These are phyloP conservation scores for Anolis apletophallus DNA, from an alignment of 2,797 vertebrate species.

Conservation along the genomic window DNA sequence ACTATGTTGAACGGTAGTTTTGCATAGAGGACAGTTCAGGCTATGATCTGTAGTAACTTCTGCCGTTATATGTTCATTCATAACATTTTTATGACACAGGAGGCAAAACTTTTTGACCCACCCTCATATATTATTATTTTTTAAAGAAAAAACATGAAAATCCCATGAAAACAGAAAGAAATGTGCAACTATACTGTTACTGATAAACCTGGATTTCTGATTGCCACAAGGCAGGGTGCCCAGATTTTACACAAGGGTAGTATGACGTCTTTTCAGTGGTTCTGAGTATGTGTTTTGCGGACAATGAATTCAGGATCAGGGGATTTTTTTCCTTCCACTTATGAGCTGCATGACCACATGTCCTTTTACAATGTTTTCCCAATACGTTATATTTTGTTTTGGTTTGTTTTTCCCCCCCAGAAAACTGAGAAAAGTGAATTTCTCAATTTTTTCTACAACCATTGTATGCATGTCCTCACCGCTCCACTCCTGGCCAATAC, in stretches of 20 bases:
- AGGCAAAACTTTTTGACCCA: no score
- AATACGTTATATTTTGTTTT: constrained; percentile 40
- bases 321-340: not conserved
- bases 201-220: not conserved
- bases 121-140: no score
- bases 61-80: no score
- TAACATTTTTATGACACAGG: no score
- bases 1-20: no score
- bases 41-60: no score
- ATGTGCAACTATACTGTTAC: not conserved
- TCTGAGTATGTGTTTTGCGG: not conserved
- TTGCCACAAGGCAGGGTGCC: not conserved
- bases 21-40: no score
- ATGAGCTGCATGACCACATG: not conserved
- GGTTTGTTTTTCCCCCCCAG: constrained; percentile 72
- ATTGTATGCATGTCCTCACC: constrained; percentile 99
- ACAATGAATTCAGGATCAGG: not conserved
- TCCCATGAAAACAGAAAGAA: not conserved
- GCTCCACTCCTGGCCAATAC: constrained; percentile 97
- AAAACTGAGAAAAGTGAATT: constrained; percentile 99
- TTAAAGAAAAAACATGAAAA: not conserved
- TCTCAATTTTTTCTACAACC: constrained; percentile 99
- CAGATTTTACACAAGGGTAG: not conserved
- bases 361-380: not conserved
- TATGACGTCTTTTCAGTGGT: not conserved